Base-by-base conservation (phyloP, 1,140 invertebrate genomes). In the Drosophila seguyi region DNA sequence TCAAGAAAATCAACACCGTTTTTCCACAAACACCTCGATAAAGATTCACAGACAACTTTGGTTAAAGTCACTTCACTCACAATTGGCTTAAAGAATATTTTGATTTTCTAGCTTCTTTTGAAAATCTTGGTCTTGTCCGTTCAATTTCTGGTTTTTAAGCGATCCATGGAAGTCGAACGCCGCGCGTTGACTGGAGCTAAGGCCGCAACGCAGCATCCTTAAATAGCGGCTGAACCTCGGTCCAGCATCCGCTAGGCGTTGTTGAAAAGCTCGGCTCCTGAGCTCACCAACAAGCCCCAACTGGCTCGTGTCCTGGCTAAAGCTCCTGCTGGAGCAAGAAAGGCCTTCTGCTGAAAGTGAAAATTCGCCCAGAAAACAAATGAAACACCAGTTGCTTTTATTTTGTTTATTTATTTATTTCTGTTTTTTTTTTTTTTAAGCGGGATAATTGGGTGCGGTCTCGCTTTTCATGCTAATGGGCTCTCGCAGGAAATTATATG, bases 121-220 rank as follows among this genome's bases (percentile, higher is more conserved):
- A 69, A 34, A 77, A 47, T 66, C 31, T 41, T 6, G 10, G 25
- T 41, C 57, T 59, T 53, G 75, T 72, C 66, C 75, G 41, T 52
- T 34, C 39, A 39, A 39, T 78, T 61, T 39, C 31, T 57, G 13
- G 50, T 29, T 66, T 90, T 80, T 75, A 34, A 67, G 83, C 81
- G 85, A 90, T 86, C 86, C 76, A 77, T 76, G 74, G 74, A 80
- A 78, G 78, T 87, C 87, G 74, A 88, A 79, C 77, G 91, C 76
- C 91, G 79, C 91, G 91, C 90, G 79, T 74, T 85, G 90, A 92
- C 91, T 92, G 91, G 85, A 74, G 68, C 76, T 74, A 86, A 91
- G 82, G 66, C 72, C 79, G 75, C 69, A 86, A 83, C 81, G 91
- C 87, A 92, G 77, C 90, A 92, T 92, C 91, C 91, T 92, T 92